Conservation (phyloP, 1,140 invertebrate genomes). For the Dendroctonus ponderosae region DNA sequence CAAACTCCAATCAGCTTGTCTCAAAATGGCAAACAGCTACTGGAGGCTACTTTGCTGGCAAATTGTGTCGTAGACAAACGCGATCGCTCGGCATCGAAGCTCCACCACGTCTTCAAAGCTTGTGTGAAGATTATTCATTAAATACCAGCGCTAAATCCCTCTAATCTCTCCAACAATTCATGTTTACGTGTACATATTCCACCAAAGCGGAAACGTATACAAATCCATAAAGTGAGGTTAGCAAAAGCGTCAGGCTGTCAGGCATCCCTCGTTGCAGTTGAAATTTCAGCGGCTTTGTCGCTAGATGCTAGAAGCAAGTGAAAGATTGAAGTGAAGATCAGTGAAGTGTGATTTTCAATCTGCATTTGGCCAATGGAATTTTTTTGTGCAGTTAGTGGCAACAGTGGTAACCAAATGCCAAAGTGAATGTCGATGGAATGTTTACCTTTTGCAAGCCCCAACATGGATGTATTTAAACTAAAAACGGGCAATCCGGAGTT, state of each 20-base stretch:
- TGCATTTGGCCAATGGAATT: no score
- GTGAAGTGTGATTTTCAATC: no score
- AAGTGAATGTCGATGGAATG: background rate
- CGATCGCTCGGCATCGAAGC: constrained; percentile 17
- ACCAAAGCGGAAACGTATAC: background rate
- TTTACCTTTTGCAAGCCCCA: background rate
- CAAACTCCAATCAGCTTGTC: no score
- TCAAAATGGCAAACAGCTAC: no score
- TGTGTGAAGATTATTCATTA: constrained; percentile 17
- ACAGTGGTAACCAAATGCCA: no score
- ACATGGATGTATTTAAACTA: constrained; percentile 29
- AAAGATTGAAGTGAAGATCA: no score
- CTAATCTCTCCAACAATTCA: constrained; percentile 9
- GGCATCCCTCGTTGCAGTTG: background rate
- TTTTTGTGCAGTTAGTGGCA: no score
- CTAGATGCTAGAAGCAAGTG: no score
- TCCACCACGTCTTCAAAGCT: constrained; percentile 28
- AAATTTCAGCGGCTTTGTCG: no score
- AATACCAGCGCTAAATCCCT: constrained; percentile 8
- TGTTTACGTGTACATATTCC: constrained; percentile 27
- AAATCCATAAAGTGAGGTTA: background rate
- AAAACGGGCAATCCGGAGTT: constrained; percentile 37
- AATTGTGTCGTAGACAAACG: no score
- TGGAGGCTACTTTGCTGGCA: no score
- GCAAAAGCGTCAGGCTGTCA: background rate